Base-by-base conservation (phyloP, 2,113 vertebrate genomes). In the Corynorhinus townsendii region DNA sequence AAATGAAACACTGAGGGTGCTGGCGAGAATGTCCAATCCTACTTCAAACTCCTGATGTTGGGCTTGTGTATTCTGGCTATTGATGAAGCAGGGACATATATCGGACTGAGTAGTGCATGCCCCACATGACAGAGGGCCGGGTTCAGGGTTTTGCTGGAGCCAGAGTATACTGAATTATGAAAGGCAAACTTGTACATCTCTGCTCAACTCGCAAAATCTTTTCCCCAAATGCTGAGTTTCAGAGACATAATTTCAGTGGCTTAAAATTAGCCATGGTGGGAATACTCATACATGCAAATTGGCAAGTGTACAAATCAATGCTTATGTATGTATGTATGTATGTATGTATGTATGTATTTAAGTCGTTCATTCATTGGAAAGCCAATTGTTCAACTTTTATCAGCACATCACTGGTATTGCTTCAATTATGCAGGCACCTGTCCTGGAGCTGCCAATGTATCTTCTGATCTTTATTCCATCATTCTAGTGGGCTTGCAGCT, bases 41-140 rank as follows among this genome's bases (percentile, higher is more conserved):
- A 49, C 14, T 68, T 89, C 26, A 56, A 49, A 90, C 43, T n/a
- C 66, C n/a, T 66, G 16, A 22, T 47, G 69, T 6, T 47, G 35
- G 1, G 9, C 35, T 15, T 47, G 2, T 22, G 11, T 35, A 5
- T 24, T 83, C 2, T 11, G 72, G 4, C 0, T 19, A 2, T 17
- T 54, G 26, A 73, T 10, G 47, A 81, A 35, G 35, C 0, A 33
- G 66, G 40, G 5, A 73, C 49, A 38, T 14, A 20, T 47, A 64
- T 30, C 59, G 47, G 6, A 33, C 22, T 1, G 3, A 45, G 19
- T 16, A 47, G 0, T 38, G 28, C 20, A 14, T 28, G 12, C 11
- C 7, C n/a, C 28, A 16, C 26, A 30, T 1, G 4, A n/a, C 16
- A 20, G 28, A 76, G 2, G 20, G 38, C 0, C 59, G 43, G 40